A percentile compares a stretch with the other conserved stretches of the same genome.
Conservation (phyloP, 2,888 invertebrate genomes). For the Lithophane leautieri region DNA sequence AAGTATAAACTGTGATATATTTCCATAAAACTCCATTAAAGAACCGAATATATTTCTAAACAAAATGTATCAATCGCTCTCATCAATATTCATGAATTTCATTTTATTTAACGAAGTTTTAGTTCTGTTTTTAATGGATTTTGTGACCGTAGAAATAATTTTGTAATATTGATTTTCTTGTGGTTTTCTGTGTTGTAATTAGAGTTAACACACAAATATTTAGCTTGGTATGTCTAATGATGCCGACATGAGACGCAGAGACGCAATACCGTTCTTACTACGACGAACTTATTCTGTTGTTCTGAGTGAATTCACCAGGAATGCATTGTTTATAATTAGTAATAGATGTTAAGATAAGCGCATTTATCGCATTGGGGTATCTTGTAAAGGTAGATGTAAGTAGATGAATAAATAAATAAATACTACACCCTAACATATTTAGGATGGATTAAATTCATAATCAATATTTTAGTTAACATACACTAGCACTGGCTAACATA, state of each 20-base stretch:
- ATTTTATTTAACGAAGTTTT: conserved; percentile 12
- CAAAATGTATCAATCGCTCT: conserved; percentile 33
- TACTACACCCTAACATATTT: background rate
- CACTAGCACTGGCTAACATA: too few relatives aligned
- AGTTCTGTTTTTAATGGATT: conserved; percentile 20
- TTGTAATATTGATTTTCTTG: conserved; percentile 39
- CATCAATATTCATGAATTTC: conserved; percentile 46
- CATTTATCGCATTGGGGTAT: too few relatives aligned
- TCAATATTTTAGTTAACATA: background rate
- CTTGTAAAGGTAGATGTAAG: too few relatives aligned
- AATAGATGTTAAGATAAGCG: too few relatives aligned
- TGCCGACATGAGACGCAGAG: background rate
- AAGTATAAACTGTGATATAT: background rate
- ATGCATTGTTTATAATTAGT: too few relatives aligned
- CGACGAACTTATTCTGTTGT: too few relatives aligned
- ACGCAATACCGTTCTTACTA: conserved; percentile 19
- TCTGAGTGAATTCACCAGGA: too few relatives aligned
- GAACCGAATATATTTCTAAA: conserved; percentile 21
- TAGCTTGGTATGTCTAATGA: conserved; percentile 22
- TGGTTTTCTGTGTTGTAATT: conserved; percentile 31
- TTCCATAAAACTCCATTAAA: conserved; percentile 2
- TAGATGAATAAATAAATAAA: too few relatives aligned
- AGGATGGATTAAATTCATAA: background rate
- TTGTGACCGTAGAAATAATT: conserved; percentile 11
- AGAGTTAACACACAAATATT: conserved; percentile 20